phyloP scores from a whole-genome alignment of 1,140 invertebrate genomes.

The Hycleus phaleratus region DNA sequence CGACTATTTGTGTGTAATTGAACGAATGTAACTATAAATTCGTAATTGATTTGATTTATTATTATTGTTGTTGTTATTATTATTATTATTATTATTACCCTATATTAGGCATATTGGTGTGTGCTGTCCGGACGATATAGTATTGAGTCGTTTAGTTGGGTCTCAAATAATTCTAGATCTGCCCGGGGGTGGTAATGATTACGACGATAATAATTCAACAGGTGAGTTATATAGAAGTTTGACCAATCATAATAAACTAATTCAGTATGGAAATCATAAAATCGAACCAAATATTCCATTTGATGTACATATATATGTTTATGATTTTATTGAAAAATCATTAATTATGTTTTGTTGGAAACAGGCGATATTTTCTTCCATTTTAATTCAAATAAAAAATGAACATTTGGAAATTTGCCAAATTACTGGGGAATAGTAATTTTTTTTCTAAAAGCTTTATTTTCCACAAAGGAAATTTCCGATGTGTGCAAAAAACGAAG shows the following conservation, averaged over 20 bases:
- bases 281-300: neutral
- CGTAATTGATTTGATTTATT: neutral
- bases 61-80: neutral
- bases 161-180: conserved; percentile 41
- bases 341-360: neutral
- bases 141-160: conserved; percentile 29
- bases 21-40: conserved; percentile 45
- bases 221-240: conserved; percentile 10
- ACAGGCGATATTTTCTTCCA: neutral
- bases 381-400: too few relatives aligned
- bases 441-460: too few relatives aligned
- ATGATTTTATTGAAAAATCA: neutral
- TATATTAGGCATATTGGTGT: conserved; percentile 50
- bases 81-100: neutral
- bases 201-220: conserved; percentile 40
- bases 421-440: too few relatives aligned
- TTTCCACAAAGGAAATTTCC: too few relatives aligned
- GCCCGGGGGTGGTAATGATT: conserved; percentile 40
- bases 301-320: neutral
- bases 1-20: conserved; percentile 59
- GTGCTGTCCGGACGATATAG: conserved; percentile 52
- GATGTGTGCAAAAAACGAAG: too few relatives aligned
- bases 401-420: too few relatives aligned
- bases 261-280: neutral
- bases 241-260: neutral